These are phyloP conservation scores for Lacanobia wlatinum DNA, from an alignment of 2,888 invertebrate species.

Conservation along the genomic window DNA sequence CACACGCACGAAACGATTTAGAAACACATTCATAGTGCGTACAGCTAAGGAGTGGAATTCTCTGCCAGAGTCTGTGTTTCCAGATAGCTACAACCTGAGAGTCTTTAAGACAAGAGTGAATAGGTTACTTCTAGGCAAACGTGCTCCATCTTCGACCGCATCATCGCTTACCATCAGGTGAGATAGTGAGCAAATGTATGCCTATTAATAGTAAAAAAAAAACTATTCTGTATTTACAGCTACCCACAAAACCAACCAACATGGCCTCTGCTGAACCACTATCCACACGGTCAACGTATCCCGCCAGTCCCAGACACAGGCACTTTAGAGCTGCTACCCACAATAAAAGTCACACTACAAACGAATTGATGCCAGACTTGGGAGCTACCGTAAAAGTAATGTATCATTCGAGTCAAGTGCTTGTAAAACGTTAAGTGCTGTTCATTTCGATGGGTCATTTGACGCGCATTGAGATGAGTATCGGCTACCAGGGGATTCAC, in stretches of 20 bases:
- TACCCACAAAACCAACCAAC: not conserved
- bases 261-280: not conserved
- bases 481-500: not conserved
- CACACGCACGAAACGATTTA: no score
- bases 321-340: constrained; percentile 17
- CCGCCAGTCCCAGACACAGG: not conserved
- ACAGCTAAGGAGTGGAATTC: no score
- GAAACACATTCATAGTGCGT: no score
- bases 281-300: constrained; percentile 1
- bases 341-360: constrained; percentile 52
- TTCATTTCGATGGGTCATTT: constrained; percentile 33
- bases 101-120: no score
- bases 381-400: constrained; percentile 50
- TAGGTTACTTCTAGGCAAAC: no score
- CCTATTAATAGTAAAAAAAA: no score
- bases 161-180: no score
- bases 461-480: constrained; percentile 10
- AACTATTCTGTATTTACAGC: no score
- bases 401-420: constrained; percentile 49
- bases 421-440: constrained; percentile 48
- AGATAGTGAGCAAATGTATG: no score
- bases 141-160: no score
- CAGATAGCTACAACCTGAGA: no score
- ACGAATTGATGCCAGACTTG: constrained; percentile 50
- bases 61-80: no score